These are phyloP conservation scores for Struthidea cinerea DNA, from an alignment of 2,113 vertebrate species.

Conservation along the genomic window DNA sequence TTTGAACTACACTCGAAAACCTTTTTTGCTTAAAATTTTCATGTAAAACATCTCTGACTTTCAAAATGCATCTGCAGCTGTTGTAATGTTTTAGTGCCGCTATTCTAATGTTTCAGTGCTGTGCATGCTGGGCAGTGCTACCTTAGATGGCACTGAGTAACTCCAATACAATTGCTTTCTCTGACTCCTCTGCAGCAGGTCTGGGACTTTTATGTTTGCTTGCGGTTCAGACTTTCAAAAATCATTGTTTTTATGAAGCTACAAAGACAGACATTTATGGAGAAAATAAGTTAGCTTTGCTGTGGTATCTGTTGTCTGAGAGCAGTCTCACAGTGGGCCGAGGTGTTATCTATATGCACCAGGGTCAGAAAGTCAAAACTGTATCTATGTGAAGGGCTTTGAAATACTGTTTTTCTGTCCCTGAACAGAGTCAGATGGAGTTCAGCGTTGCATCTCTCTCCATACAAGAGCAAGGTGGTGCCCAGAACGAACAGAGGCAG, in stretches of 20 bases:
- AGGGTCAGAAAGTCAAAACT: neutral
- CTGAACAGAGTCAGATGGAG: slow-evolving; percentile 90
- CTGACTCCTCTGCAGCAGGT: neutral
- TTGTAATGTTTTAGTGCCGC: neutral
- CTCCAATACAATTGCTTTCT: neutral
- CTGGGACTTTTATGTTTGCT: neutral
- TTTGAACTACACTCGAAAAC: neutral
- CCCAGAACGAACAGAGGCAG: slow-evolving; percentile 74
- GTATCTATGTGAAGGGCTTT: neutral
- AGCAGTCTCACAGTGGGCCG: neutral
- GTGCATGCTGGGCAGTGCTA: neutral
- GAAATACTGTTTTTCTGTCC: neutral
- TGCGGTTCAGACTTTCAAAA: neutral
- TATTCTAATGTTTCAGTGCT: neutral
- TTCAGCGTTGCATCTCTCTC: slow-evolving; percentile 82
- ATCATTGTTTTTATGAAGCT: neutral
- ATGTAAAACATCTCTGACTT: neutral
- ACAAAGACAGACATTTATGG: neutral
- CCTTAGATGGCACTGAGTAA: neutral
- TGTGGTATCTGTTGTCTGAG: neutral
- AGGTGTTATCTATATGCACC: neutral
- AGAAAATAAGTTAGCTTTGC: neutral
- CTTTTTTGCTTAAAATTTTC: neutral
- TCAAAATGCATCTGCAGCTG: neutral
- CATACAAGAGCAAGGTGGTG: slow-evolving; percentile 72